These are phyloP conservation scores for Calephelis nemesis DNA, from an alignment of 1,140 invertebrate species.

Conservation along the genomic window DNA sequence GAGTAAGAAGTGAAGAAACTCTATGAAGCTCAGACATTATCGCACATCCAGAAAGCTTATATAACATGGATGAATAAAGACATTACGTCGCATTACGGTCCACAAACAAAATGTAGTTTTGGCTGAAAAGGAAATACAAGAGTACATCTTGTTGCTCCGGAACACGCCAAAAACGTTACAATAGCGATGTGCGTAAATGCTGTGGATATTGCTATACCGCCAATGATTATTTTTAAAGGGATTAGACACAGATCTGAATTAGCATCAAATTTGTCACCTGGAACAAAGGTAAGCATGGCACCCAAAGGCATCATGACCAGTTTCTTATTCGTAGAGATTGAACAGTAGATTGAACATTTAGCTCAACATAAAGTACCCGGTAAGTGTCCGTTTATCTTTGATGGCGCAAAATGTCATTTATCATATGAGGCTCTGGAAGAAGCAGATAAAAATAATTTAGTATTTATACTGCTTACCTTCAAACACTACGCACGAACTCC, in stretches of 20 bases:
- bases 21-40: constrained; percentile 34
- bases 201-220: constrained; percentile 37
- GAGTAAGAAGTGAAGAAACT: constrained; percentile 22
- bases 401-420: no score
- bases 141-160: constrained; percentile 52
- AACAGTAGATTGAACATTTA: no score
- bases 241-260: no score
- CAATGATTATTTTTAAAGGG: constrained; percentile 45
- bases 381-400: no score
- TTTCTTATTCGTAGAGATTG: no score
- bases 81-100: constrained; percentile 53
- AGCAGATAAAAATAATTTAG: constrained; percentile 33
- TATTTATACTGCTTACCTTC: constrained; percentile 50
- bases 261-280: no score
- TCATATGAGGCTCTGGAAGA: constrained; percentile 34
- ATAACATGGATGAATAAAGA: constrained; percentile 70
- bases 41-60: constrained; percentile 49
- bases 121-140: constrained; percentile 49
- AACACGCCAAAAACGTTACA: constrained; percentile 53
- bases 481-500: constrained; percentile 63
- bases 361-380: no score
- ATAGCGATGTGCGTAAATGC: constrained; percentile 38
- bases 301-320: no score
- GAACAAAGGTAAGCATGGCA: no score
- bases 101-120: constrained; percentile 55